Evolutionary conservation across 2,797 vertebrate species (phyloP).

Genomic region (Macrochelys suwanniensis): DNA sequence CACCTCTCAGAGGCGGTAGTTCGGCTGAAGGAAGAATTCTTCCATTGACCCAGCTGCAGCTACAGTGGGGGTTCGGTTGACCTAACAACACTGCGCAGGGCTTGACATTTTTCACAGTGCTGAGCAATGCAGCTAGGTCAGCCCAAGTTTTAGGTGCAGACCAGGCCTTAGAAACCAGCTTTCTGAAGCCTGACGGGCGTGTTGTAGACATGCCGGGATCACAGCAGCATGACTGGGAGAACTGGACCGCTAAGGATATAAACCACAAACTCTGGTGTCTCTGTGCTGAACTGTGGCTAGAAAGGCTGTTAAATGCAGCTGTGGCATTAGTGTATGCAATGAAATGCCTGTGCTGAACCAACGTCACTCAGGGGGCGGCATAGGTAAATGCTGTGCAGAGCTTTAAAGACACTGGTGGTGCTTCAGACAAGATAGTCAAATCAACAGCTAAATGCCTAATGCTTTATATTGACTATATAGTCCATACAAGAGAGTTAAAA

Average conservation of each 20-base stretch:
- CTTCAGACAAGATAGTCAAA: not conserved
- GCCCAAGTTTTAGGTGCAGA: not conserved
- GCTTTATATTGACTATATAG: not conserved
- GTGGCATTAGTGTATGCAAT: not conserved
- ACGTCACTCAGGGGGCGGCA: no score
- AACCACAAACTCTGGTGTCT: not conserved
- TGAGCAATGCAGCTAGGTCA: not conserved
- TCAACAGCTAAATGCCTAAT: not conserved
- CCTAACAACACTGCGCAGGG: not conserved
- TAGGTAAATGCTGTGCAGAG: not conserved
- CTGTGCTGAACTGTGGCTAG: not conserved
- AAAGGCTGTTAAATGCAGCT: not conserved
- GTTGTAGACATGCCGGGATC: not conserved
- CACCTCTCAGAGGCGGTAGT: not conserved
- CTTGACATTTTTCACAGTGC: not conserved
- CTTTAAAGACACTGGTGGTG: not conserved
- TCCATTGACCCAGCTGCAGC: not conserved
- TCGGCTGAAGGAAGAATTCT: not conserved
- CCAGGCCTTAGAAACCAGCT: not conserved
- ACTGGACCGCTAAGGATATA: not conserved
- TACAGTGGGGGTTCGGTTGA: not conserved
- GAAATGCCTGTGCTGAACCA: not conserved
- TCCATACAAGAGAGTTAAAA: not conserved
- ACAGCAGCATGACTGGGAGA: not conserved
- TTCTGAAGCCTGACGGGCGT: not conserved